Evolutionary conservation across 2,797 vertebrate genomes (phyloP), one percentile per base, ranked within the genome.

Genomic region (Paedocypris micromegethes): DNA sequence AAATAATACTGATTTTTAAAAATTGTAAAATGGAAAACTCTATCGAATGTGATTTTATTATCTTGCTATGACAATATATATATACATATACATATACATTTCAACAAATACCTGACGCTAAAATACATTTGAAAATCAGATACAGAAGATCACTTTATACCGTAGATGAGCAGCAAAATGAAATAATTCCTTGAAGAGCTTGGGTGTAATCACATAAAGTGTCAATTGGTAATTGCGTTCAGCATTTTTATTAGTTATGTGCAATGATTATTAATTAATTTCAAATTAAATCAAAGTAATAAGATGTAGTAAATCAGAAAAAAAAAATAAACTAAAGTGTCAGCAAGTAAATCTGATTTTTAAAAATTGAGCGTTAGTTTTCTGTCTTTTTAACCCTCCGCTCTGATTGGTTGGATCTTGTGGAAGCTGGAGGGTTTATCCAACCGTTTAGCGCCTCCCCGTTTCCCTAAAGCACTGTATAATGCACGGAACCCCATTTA

Each of bases 361-460:
- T 69, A 73, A 60, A 69, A 74, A 77, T 73, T 72, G 70, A 74
- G 75, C 79, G 77, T 61, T 80, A 72, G 76, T 71, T 63, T 85
- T 83, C 82, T 92, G 92, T 93, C 91, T 93, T 93, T 93, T 86
- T 90, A 88, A 88, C 81, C 91, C 90, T 90, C 85, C 70, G 84
- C 90, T 92, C 91, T 94, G 94, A 97, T 98, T 98, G 95, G 95
- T 77, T 92, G 91, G 88, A 78, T 90, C 89, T 90, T 91, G 88
- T 89, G 92, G 93, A 91, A 91, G 92, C 93, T 92, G 91, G 92
- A 88, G 88, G 87, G 89, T 91, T 94, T 94, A 92, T 89, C 92
- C 90, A 93, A 91, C 91, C 94, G 92, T 94, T 95, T 96, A 93
- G 95, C 94, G 92, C 94, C 94, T 94, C 95, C 94, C 94, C 91